Evolutionary conservation across 1,140 invertebrate genomes (phyloP), one percentile per base, ranked within the genome.

Genomic region (Drosophila insularis): DNA sequence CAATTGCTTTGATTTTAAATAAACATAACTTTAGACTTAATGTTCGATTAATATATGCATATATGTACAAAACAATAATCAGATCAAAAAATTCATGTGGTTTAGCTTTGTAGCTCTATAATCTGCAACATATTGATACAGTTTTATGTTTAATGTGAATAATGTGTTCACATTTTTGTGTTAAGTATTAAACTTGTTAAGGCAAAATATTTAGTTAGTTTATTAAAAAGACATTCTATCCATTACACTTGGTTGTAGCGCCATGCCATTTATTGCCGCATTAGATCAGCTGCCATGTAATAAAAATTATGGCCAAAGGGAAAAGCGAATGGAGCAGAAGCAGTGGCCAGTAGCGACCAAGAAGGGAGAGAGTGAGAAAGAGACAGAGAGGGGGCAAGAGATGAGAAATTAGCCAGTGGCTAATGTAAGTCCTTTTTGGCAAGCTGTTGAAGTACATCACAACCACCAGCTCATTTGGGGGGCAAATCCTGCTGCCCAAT

Each of bases 391-490:
- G 14, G 43, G 17, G 14, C 7, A 6, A 19, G 40, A 35, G 31
- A 56, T 78, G 53, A 68, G 70, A 46, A 79, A 76, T 73, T 55
- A 43, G 58, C 62, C 43, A 46, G 53, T 31, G 53, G 63, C 65
- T 60, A 7, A 19, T 17, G 60, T 31, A 39, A 60, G 43, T 56
- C 61, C 40, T 55, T 55, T 23, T 23, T 64, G 67, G 35, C 75
- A 74, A 84, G 76, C 78, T 85, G 74, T 63, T 70, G 63, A 86
- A 78, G 69, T 72, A 56, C 65, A 69, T 76, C 72, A 74, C 65
- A 54, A 68, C 35, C 35, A 37, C 10, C 1, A 37, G 37, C 71
- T 62, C 5, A n/a, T 68, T 40, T 39, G 54, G 53, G 54, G 59
- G 39, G 39, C 37, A 31, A 63, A 3, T 31, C 27, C 27, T 31